phyloP scores from a whole-genome alignment of 2,113 vertebrate genomes.

The Gnathonemus longibarbis region DNA sequence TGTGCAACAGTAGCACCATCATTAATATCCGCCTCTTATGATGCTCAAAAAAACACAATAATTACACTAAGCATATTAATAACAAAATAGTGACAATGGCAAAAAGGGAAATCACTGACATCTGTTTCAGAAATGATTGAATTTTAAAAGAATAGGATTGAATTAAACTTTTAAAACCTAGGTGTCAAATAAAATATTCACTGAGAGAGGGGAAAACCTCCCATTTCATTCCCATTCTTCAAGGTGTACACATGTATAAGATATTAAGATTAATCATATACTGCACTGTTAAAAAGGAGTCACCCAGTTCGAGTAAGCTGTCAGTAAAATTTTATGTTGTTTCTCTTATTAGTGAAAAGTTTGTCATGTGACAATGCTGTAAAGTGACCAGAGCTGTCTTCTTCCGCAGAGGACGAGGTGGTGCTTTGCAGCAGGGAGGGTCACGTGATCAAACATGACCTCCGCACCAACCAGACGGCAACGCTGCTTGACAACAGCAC shows the following conservation, averaged over 20 bases:
- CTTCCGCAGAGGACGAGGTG: conserved; percentile 56
- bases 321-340: background rate
- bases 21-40: background rate
- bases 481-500: conserved; percentile 66
- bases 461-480: conserved; percentile 54
- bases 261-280: background rate
- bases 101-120: background rate
- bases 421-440: conserved; percentile 58
- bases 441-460: conserved; percentile 55
- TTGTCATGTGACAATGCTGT: background rate
- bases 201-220: background rate
- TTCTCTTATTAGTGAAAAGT: background rate
- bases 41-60: background rate
- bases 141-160: background rate
- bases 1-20: background rate
- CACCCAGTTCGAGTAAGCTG: background rate
- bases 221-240: background rate
- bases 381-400: conserved; percentile 13
- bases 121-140: background rate
- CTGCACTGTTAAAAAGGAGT: background rate
- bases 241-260: background rate
- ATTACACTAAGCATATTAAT: background rate
- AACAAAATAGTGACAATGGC: background rate
- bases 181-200: background rate
- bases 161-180: background rate